Percentiles rank a stretch among this genome's conserved stretches.
Evolutionary conservation across 2,888 invertebrate genomes (phyloP).

Genomic region (Osedax frankpressi): DNA sequence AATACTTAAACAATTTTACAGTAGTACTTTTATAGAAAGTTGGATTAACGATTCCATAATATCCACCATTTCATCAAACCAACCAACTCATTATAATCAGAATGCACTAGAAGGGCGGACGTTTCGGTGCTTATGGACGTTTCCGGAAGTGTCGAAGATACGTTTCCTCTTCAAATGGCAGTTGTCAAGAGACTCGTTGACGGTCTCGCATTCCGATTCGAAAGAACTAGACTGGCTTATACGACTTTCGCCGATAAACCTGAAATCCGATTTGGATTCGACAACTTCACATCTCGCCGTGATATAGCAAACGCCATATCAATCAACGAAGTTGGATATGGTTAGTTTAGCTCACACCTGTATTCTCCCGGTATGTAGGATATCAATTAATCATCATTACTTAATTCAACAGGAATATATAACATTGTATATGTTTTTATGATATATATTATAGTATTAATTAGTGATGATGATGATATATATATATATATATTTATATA

Average conservation of each 20-base stretch:
- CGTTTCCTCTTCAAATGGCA: conserved; percentile 20
- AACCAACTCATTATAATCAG: too few species aligned
- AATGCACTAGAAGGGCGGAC: conserved; percentile 21
- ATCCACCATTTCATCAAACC: too few species aligned
- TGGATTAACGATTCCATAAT: too few species aligned
- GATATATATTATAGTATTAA: too few species aligned
- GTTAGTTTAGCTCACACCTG: background rate
- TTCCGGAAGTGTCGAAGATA: conserved; percentile 24
- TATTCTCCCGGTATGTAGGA: too few species aligned
- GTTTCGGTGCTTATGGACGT: conserved; percentile 26
- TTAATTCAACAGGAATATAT: too few species aligned
- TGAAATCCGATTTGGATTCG: conserved; percentile 22
- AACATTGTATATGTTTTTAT: too few species aligned
- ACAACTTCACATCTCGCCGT: conserved; percentile 22
- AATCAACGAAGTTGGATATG: conserved; percentile 21
- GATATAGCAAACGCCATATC: conserved; percentile 26
- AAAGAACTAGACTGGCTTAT: conserved; percentile 22
- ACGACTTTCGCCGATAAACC: conserved; percentile 22
- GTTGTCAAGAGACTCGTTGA: conserved; percentile 21
- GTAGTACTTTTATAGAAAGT: too few species aligned
- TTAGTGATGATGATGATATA: too few species aligned
- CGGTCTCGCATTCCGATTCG: conserved; percentile 26
- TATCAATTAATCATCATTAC: too few species aligned
- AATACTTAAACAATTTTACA: too few species aligned
- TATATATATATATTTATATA: too few species aligned